Evolutionary conservation across 1,140 invertebrate species (phyloP).

Genomic region (Hermatobates lingyangjiaoensis): DNA sequence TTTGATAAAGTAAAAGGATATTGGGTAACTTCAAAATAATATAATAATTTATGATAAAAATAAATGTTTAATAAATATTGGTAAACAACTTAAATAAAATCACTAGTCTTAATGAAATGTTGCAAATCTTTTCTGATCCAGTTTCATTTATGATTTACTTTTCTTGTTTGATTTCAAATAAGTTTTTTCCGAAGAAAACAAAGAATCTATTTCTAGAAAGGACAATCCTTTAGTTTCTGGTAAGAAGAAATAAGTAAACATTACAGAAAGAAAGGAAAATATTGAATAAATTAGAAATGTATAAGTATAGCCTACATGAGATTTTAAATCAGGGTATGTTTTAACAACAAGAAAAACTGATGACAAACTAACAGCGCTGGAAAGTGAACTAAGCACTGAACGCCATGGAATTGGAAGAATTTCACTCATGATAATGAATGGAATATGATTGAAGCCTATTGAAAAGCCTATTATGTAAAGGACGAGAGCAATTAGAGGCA

Average conservation of each 20-base stretch:
- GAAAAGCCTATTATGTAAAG: slow-evolving; percentile 30
- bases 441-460: slow-evolving; percentile 30
- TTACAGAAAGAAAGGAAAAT: slow-evolving; percentile 23
- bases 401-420: slow-evolving; percentile 26
- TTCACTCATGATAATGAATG: slow-evolving; percentile 31
- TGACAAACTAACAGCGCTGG: slow-evolving; percentile 25
- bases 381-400: slow-evolving; percentile 25
- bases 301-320: slow-evolving; percentile 21
- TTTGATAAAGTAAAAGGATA: too few species aligned
- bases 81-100: too few species aligned
- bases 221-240: slow-evolving; percentile 36
- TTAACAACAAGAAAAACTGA: slow-evolving; percentile 30
- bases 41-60: too few species aligned
- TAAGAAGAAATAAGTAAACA: slow-evolving; percentile 27
- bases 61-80: too few species aligned
- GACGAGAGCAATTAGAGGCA: slow-evolving; percentile 28
- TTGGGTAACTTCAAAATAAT: too few species aligned
- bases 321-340: slow-evolving; percentile 23
- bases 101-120: too few species aligned
- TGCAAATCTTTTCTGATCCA: too few species aligned
- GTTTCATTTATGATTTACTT: too few species aligned
- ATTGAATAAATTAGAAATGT: slow-evolving; percentile 32
- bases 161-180: too few species aligned
- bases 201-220: slow-evolving; percentile 29
- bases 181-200: slow-evolving; percentile 16